Evolutionary conservation across 2,888 invertebrate genomes (phyloP), one percentile per base, ranked within the genome.

Genomic region (Dicroscelio sp.): DNA sequence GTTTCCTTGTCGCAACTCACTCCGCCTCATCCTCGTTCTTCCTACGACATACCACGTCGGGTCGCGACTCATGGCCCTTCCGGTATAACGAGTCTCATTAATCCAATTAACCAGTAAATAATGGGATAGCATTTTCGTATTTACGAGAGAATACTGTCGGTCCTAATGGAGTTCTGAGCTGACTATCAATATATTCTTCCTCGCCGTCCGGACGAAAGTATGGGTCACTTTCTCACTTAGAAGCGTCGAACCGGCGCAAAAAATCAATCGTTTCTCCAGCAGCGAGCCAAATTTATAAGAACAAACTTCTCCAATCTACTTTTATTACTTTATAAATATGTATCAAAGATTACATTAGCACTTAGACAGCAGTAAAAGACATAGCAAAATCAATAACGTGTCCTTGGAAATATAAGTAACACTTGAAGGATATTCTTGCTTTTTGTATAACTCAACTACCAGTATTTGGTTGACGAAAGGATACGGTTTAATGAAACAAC

Each of bases 61-160:
- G 93, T 94, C 94, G 95, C 94, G 94, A 94, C 94, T 95, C 95
- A 93, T 93, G 94, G 94, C 94, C 92, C 95, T 95, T 95, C 94
- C 94, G 94, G 95, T 96, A 96, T 96, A 96, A 96, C 96, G 96
- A 96, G 96, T 95, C 96, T 96, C 96, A 96, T 96, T 96, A 96
- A 96, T 96, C 96, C 96, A 96, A 96, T 96, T 96, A 96, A 96
- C 96, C 96, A 96, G 96, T 96, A 96, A 96, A 96, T 96, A 96
- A 96, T 96, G 96, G 96, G 96, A 96, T 96, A 95, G 96, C 96
- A 96, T 96, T 96, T 96, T 96, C 96, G 96, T 96, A 96, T 96
- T 96, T 96, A 96, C 96, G 96, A 96, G 96, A 96, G 96, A 96
- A 96, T 96, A 95, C 96, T 94, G 94, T 94, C 94, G 94, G 95